Evolutionary conservation across 1,140 invertebrate genomes (phyloP).

Genomic region (Lycorma delicatula): DNA sequence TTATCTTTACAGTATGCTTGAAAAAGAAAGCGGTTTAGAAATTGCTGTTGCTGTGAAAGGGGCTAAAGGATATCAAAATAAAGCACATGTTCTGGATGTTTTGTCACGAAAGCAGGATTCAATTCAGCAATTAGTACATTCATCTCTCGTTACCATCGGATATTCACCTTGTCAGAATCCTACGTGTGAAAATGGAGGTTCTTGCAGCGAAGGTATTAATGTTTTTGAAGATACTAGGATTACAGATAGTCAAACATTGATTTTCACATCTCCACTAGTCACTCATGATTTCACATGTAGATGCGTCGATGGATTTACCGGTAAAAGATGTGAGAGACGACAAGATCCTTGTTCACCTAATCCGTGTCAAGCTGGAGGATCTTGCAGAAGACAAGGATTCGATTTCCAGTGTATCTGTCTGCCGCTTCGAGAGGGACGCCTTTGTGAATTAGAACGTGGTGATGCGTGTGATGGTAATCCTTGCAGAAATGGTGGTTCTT

Average conservation of each 20-base stretch:
- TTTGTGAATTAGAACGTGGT: slow-evolving; percentile 74
- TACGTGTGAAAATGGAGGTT: slow-evolving; percentile 64
- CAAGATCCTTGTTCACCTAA: slow-evolving; percentile 88
- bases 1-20: slow-evolving; percentile 63
- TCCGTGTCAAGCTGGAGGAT: slow-evolving; percentile 71
- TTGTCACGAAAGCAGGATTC: slow-evolving; percentile 52
- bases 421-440: slow-evolving; percentile 61
- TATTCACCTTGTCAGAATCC: slow-evolving; percentile 62
- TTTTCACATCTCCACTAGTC: slow-evolving; percentile 71
- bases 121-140: slow-evolving; percentile 52
- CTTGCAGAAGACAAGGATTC: slow-evolving; percentile 70
- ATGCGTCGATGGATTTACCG: slow-evolving; percentile 69
- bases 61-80: slow-evolving; percentile 46
- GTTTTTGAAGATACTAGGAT: slow-evolving; percentile 59
- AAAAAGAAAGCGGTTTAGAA: slow-evolving; percentile 54
- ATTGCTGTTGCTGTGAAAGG: slow-evolving; percentile 55
- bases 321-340: slow-evolving; percentile 66
- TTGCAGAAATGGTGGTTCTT: slow-evolving; percentile 82
- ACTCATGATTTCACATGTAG: slow-evolving; percentile 67
- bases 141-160: slow-evolving; percentile 47
- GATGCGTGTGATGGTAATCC: slow-evolving; percentile 75
- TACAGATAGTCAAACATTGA: slow-evolving; percentile 64
- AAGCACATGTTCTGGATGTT: slow-evolving; percentile 51
- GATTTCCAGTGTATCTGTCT: slow-evolving; percentile 78
- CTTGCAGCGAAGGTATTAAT: slow-evolving; percentile 62